Conservation (phyloP, 2,797 vertebrate genomes). For the Graptemys geographica region DNA sequence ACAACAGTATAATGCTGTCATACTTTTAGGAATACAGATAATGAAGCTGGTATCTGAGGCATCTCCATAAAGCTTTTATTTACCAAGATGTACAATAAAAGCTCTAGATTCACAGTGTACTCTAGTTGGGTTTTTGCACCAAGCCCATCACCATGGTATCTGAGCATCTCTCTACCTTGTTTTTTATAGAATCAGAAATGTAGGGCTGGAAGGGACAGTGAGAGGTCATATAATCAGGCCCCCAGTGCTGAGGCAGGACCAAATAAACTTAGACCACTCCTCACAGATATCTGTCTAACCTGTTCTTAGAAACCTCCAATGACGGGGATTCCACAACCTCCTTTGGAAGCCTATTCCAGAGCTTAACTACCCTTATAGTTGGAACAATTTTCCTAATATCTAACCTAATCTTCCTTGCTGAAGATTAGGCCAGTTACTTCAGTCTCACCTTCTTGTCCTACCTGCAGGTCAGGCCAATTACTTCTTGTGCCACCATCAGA, state of each 20-base stretch:
- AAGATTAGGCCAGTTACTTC: background rate
- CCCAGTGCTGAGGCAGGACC: background rate
- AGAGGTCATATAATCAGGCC: background rate
- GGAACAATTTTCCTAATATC: background rate
- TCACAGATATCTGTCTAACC: background rate
- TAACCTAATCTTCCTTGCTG: background rate
- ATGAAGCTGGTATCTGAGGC: conserved; percentile 17
- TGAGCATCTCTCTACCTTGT: background rate
- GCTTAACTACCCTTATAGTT: background rate
- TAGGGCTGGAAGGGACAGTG: background rate
- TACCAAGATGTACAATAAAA: conserved; percentile 3
- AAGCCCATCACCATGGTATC: background rate
- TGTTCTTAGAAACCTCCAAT: background rate
- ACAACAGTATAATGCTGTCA: background rate
- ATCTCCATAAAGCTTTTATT: background rate
- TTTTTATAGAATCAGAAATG: background rate
- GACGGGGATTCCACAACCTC: background rate
- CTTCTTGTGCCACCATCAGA: background rate
- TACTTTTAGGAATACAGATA: conserved; percentile 3
- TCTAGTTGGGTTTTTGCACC: background rate
- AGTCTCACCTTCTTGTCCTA: background rate
- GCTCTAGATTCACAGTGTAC: background rate
- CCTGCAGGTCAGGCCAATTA: background rate
- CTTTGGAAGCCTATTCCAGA: background rate
- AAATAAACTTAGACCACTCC: background rate